Evolutionary conservation across 2,888 invertebrate genomes (phyloP).

Genomic region (Oxytorus armatus): DNA sequence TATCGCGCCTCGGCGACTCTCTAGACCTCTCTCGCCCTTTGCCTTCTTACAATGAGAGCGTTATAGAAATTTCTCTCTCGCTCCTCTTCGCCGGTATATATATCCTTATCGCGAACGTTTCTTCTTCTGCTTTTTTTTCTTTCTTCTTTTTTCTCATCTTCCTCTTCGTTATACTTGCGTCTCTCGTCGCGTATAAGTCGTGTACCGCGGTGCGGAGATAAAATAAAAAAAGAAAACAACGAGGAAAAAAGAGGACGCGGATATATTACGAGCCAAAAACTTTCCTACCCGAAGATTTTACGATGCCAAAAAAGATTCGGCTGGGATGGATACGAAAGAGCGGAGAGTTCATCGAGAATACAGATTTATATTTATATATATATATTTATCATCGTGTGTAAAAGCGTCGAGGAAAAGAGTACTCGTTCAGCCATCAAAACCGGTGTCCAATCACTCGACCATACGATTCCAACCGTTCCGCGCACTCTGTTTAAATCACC

Average conservation of each 20-base stretch:
- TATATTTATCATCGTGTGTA: conserved; percentile 49
- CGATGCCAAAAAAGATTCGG: conserved; percentile 48
- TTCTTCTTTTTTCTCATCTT: conserved; percentile 22
- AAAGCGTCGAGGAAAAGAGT: conserved; percentile 20
- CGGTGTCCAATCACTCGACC: conserved; percentile 65
- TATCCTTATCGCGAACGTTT: background rate
- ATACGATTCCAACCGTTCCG: conserved; percentile 45
- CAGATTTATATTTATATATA: conserved; percentile 15
- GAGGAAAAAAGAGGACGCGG: conserved; percentile 11
- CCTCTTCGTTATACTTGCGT: conserved; percentile 58
- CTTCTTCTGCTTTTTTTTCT: background rate
- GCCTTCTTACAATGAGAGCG: conserved; percentile 64
- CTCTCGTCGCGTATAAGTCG: conserved; percentile 40
- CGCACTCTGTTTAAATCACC: conserved; percentile 64
- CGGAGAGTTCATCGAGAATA: conserved; percentile 19
- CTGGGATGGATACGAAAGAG: conserved; percentile 13
- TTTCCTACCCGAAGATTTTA: conserved; percentile 54
- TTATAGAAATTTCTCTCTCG: conserved; percentile 60
- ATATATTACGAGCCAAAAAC: conserved; percentile 56
- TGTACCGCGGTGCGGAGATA: no score
- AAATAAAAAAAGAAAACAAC: conserved; percentile 1
- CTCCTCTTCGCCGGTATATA: conserved; percentile 9
- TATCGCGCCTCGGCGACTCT: conserved; percentile 74
- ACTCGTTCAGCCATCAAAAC: conserved; percentile 58
- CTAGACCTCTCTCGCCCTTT: conserved; percentile 63